Evolutionary conservation across 2,888 invertebrate genomes (phyloP).

Genomic region (Orthosia cruda): DNA sequence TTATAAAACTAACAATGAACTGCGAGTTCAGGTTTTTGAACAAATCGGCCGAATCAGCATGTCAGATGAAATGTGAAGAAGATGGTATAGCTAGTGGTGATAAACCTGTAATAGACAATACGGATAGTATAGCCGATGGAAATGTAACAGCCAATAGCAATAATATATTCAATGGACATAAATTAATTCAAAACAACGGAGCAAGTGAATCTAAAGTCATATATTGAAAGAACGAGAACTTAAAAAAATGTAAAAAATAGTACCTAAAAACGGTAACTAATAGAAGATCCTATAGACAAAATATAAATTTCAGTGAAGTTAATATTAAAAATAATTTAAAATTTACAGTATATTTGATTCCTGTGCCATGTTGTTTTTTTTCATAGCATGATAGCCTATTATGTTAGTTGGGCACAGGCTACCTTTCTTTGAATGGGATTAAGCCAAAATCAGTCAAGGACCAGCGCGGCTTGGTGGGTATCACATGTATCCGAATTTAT

Average conservation of each 20-base stretch:
- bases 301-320: background rate
- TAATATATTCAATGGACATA: background rate
- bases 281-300: background rate
- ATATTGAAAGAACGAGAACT: constrained; percentile 6
- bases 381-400: too few relatives aligned
- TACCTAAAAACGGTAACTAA: too few relatives aligned
- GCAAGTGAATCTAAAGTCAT: background rate
- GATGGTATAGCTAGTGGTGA: background rate
- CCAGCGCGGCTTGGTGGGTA: too few relatives aligned
- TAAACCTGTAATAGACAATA: background rate
- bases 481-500: too few relatives aligned
- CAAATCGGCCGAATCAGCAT: constrained; percentile 32
- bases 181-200: background rate
- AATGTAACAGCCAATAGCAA: background rate
- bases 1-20: constrained; percentile 44
- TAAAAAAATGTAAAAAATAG: too few relatives aligned
- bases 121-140: background rate
- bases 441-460: too few relatives aligned
- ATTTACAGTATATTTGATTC: background rate
- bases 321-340: background rate
- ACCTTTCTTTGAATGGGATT: too few relatives aligned
- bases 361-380: background rate
- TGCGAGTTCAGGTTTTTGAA: constrained; percentile 53
- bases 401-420: too few relatives aligned
- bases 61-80: constrained; percentile 12